Percentiles rank a stretch among this genome's conserved stretches.
phyloP scores from a whole-genome alignment of 2,888 invertebrate genomes.

The Gymnocheta viridis region DNA sequence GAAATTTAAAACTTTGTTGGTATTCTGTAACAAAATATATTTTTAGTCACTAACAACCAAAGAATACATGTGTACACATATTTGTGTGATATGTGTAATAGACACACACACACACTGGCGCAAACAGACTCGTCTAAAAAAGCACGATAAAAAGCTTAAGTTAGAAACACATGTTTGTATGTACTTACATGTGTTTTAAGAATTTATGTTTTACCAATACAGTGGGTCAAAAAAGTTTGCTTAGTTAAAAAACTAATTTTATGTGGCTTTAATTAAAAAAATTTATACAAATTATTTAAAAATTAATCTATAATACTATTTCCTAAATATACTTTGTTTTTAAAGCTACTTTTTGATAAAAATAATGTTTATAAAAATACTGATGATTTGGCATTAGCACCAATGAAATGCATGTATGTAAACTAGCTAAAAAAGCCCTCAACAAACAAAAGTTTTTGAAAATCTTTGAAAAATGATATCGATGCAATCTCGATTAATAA shows the following conservation, averaged over 20 bases:
- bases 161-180: background rate
- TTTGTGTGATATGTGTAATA: background rate
- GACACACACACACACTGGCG: background rate
- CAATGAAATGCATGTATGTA: too few relatives aligned
- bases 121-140: background rate
- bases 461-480: too few relatives aligned
- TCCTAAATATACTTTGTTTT: too few relatives aligned
- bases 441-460: too few relatives aligned
- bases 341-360: too few relatives aligned
- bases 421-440: too few relatives aligned
- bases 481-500: too few relatives aligned
- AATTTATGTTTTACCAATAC: background rate
- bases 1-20: slow-evolving; percentile 37
- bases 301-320: too few relatives aligned
- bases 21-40: slow-evolving; percentile 20
- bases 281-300: background rate
- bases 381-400: too few relatives aligned
- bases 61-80: too few relatives aligned
- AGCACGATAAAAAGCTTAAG: background rate
- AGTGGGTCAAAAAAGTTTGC: background rate
- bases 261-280: background rate
- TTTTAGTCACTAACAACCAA: background rate
- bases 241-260: background rate
- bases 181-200: background rate
- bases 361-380: too few relatives aligned